phyloP scores from a whole-genome alignment of 2,113 vertebrate species.

The Echinops telfairi region DNA sequence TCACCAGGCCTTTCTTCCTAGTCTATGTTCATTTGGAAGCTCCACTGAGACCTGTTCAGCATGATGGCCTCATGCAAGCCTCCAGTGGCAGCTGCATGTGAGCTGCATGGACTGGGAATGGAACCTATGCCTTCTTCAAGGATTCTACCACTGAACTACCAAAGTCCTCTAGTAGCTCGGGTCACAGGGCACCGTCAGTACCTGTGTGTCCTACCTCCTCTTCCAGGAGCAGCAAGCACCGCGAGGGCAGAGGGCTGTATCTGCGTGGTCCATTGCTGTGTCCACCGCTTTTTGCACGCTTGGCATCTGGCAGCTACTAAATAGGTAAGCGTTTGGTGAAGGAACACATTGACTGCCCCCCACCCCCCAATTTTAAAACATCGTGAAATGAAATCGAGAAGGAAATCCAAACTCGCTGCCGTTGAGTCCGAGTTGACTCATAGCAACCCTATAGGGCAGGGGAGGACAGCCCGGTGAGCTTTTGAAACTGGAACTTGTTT shows the following conservation, averaged over 20 bases:
- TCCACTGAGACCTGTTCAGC: not conserved
- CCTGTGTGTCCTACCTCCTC: not conserved
- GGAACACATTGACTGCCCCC: not conserved
- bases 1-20: not conserved
- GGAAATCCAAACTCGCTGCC: too few species aligned
- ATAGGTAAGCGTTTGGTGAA: not conserved
- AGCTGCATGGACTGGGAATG: not conserved
- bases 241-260: not conserved
- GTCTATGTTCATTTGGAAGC: not conserved
- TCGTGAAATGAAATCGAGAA: not conserved
- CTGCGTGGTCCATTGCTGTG: not conserved
- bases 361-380: not conserved
- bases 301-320: not conserved
- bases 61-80: not conserved
- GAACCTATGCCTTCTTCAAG: not conserved
- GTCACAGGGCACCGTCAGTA: rapidly evolving
- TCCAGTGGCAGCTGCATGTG: not conserved
- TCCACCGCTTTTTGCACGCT: not conserved
- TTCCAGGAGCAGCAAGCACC: not conserved
- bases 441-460: too few species aligned
- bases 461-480: too few species aligned
- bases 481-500: too few species aligned
- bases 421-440: too few species aligned
- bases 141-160: not conserved
- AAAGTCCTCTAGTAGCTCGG: not conserved